Conservation (phyloP, 2,797 vertebrate genomes). For the Chloroceryle amazona region DNA sequence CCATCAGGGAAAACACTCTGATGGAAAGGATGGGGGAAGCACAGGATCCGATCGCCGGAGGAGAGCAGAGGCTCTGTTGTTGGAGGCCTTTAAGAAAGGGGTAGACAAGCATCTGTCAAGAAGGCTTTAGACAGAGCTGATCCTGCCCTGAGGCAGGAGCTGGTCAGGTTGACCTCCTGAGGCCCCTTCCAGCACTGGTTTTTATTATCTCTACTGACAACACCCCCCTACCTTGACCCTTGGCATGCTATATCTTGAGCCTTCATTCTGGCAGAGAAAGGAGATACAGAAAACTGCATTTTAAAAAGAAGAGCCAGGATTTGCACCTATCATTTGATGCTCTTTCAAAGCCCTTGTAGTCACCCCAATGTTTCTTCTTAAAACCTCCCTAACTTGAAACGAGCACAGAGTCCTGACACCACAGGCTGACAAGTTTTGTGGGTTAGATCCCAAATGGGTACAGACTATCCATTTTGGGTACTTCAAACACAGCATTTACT, state of each 20-base stretch:
- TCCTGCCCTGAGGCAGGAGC: slow-evolving; percentile 47
- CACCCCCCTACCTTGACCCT: background rate
- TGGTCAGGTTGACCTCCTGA: background rate
- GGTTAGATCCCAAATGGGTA: background rate
- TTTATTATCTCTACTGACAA: slow-evolving; percentile 41
- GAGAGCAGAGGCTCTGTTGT: background rate
- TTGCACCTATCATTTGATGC: background rate
- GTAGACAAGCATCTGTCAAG: slow-evolving; percentile 34
- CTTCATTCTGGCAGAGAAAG: background rate
- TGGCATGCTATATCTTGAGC: background rate
- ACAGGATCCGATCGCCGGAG: background rate
- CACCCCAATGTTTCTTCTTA: background rate
- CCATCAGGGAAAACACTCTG: background rate
- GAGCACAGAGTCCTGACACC: background rate
- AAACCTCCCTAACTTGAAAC: background rate
- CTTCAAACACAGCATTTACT: background rate
- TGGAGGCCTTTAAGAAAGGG: slow-evolving; percentile 8
- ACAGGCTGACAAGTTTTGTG: background rate
- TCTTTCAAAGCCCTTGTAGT: background rate
- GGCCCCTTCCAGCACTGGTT: background rate
- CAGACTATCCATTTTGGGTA: background rate
- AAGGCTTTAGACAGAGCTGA: slow-evolving; percentile 43
- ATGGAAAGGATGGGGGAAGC: background rate
- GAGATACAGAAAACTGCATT: background rate
- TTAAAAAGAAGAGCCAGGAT: background rate